These are phyloP conservation scores for Lycia hirtaria DNA, from an alignment of 2,888 invertebrate species.

Conservation along the genomic window DNA sequence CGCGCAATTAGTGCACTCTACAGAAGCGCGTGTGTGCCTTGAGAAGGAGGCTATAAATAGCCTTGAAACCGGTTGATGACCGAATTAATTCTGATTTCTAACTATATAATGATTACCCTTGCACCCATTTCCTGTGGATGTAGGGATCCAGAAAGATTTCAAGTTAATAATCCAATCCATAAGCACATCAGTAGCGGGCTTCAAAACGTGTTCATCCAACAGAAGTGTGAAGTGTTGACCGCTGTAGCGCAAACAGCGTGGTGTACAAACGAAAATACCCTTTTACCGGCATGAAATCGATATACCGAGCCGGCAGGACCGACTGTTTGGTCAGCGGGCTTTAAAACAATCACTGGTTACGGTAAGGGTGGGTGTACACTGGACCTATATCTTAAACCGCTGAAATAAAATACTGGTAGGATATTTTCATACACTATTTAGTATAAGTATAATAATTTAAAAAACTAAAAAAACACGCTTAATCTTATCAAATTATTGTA, in stretches of 20 bases:
- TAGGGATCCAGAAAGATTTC: neutral
- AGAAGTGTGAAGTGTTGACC: conserved; percentile 64
- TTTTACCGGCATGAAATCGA: conserved; percentile 55
- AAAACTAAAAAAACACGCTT: too few species aligned
- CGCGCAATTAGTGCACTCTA: too few species aligned
- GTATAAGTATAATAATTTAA: too few species aligned
- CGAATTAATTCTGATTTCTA: too few species aligned
- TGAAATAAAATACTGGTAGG: too few species aligned
- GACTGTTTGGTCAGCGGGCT: conserved; percentile 30
- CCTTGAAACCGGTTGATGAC: too few species aligned
- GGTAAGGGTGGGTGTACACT: neutral
- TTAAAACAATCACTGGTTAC: conserved; percentile 31
- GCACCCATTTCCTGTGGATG: neutral
- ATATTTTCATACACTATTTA: too few species aligned
- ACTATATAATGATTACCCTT: too few species aligned
- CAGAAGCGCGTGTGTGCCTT: too few species aligned
- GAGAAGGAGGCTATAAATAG: too few species aligned
- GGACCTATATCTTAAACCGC: neutral
- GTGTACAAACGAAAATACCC: conserved; percentile 47
- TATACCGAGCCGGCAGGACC: conserved; percentile 43
- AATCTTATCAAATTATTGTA: too few species aligned
- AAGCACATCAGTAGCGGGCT: conserved; percentile 18
- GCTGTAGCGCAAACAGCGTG: conserved; percentile 47
- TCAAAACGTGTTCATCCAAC: conserved; percentile 42
- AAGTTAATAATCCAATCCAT: neutral